Conservation (phyloP, 2,888 invertebrate species). For the Microchrysa polita region DNA sequence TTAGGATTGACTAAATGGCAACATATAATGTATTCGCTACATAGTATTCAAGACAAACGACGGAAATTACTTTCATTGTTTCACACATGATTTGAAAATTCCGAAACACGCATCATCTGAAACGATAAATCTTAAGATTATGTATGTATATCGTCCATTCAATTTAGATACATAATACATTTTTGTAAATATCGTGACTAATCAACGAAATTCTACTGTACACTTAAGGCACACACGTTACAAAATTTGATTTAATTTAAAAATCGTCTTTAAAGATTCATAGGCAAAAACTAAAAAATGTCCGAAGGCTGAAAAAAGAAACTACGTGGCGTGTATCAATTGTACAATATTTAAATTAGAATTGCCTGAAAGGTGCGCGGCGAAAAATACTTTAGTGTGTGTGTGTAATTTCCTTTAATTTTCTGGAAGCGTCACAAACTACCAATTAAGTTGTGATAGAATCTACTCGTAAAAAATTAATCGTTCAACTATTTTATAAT, state of each 20-base stretch:
- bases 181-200: constrained; percentile 7
- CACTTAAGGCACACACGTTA: not conserved
- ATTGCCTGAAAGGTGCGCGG: constrained; percentile 29
- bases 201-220: not conserved
- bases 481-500: not conserved
- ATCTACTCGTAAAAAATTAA: no score
- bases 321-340: not conserved
- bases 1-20: no score
- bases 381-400: not conserved
- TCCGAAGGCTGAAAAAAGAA: not conserved
- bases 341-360: not conserved
- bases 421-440: constrained; percentile 15
- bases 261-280: no score
- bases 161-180: not conserved
- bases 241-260: no score
- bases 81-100: not conserved
- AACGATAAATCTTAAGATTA: constrained; percentile 16
- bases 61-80: constrained; percentile 26
- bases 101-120: constrained; percentile 18
- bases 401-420: not conserved
- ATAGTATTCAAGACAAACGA: no score
- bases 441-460: constrained; percentile 20
- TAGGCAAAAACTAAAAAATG: no score
- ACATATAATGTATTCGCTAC: no score
- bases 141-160: not conserved